phyloP scores from a whole-genome alignment of 2,113 vertebrate species.

The Gallinago paraguaiae region DNA sequence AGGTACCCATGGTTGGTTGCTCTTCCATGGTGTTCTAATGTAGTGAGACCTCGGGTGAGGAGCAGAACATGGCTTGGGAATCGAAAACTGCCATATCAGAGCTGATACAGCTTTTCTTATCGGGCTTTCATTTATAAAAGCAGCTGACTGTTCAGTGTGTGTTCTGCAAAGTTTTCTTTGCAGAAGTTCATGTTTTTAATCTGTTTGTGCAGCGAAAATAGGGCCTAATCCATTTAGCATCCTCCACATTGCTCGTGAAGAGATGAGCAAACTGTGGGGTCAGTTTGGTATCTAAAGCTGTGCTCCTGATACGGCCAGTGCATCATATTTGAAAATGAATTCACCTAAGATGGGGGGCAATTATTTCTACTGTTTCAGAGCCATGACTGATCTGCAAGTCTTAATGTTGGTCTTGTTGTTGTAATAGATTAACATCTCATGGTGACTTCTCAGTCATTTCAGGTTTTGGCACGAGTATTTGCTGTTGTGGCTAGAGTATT shows the following conservation, averaged over 20 bases:
- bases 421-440: neutral
- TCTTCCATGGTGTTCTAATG: neutral
- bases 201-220: neutral
- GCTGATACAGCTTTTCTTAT: neutral
- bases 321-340: neutral
- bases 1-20: fast-evolving
- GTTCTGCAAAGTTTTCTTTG: neutral
- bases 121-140: neutral
- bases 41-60: fast-evolving
- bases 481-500: neutral
- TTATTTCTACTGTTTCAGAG: neutral
- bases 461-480: neutral
- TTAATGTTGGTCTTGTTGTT: neutral
- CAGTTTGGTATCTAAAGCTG: neutral
- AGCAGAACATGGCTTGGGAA: neutral
- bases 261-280: neutral
- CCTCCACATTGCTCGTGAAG: neutral
- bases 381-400: neutral
- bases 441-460: neutral
- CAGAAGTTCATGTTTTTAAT: neutral
- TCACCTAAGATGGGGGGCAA: neutral
- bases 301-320: neutral
- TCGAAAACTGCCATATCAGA: neutral
- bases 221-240: neutral
- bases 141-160: neutral